Evolutionary conservation across 2,888 invertebrate genomes (phyloP).

Genomic region (Metacarcinus magister): DNA sequence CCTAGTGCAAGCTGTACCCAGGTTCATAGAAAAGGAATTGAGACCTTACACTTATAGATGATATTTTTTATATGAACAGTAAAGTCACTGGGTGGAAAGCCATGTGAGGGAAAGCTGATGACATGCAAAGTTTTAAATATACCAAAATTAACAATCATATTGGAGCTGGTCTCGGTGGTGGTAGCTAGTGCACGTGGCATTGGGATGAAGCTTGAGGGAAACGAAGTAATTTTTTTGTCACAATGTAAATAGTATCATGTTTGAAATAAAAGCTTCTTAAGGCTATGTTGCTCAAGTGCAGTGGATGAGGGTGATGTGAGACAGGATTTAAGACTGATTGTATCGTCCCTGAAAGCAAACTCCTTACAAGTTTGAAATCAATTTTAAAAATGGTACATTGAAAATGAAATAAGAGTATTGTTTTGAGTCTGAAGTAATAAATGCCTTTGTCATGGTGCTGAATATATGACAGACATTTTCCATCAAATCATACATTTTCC

Average conservation of each 20-base stretch:
- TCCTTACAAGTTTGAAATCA: background rate
- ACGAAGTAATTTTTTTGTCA: background rate
- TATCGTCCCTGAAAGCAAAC: background rate
- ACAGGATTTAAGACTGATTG: background rate
- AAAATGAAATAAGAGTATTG: background rate
- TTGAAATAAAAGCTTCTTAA: background rate
- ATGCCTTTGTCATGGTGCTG: constrained; percentile 41
- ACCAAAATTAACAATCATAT: background rate
- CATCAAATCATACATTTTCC: background rate
- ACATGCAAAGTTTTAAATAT: background rate
- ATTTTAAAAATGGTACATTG: background rate
- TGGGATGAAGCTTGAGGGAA: constrained; percentile 31
- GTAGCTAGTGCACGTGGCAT: background rate
- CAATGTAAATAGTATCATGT: background rate
- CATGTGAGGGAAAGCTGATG: background rate
- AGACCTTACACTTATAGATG: background rate
- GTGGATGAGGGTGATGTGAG: background rate
- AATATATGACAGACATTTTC: constrained; percentile 20
- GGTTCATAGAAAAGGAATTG: background rate
- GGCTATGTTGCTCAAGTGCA: constrained; percentile 39
- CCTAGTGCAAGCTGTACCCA: constrained; percentile 3
- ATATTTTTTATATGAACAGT: background rate
- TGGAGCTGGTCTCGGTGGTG: background rate
- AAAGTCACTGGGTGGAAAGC: background rate
- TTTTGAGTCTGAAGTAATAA: background rate